Percentiles rank a stretch among this genome's conserved stretches.
Conservation (phyloP, 2,888 invertebrate genomes). For the Pasiphila rectangulata region DNA sequence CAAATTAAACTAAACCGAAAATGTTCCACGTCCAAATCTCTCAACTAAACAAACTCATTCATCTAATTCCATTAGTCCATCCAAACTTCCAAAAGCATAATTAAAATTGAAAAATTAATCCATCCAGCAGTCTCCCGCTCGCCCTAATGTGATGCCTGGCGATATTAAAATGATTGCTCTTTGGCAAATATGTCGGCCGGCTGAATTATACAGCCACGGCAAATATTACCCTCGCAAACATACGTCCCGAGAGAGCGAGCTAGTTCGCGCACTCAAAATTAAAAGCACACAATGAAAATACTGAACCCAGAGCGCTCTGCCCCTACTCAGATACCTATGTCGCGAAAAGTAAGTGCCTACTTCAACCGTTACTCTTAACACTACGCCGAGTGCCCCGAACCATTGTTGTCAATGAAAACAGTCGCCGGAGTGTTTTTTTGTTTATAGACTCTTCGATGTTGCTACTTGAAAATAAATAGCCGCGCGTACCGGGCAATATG, state of each 20-base stretch:
- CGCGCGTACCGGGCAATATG: constrained; percentile 71
- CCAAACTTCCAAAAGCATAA: constrained; percentile 42
- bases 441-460: constrained; percentile 78
- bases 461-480: constrained; percentile 79
- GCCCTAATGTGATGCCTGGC: constrained; percentile 78
- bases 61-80: constrained; percentile 30
- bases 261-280: constrained; percentile 84
- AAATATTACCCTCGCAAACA: constrained; percentile 83
- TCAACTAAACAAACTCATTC: constrained; percentile 28
- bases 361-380: constrained; percentile 72
- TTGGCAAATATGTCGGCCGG: constrained; percentile 83
- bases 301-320: constrained; percentile 56
- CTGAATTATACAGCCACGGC: constrained; percentile 83
- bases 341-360: constrained; percentile 77
- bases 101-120: constrained; percentile 73
- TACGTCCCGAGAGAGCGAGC: constrained; percentile 80
- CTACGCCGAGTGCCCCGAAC: constrained; percentile 55
- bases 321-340: constrained; percentile 75
- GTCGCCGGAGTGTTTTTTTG: constrained; percentile 78
- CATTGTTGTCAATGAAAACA: constrained; percentile 80
- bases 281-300: constrained; percentile 84
- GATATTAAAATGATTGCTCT: constrained; percentile 84
- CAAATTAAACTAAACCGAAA: constrained; percentile 12
- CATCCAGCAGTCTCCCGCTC: constrained; percentile 67
- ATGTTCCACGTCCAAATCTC: constrained; percentile 16